Conservation (phyloP, 2,888 invertebrate species). For the Caenorhabditis parvicauda region DNA sequence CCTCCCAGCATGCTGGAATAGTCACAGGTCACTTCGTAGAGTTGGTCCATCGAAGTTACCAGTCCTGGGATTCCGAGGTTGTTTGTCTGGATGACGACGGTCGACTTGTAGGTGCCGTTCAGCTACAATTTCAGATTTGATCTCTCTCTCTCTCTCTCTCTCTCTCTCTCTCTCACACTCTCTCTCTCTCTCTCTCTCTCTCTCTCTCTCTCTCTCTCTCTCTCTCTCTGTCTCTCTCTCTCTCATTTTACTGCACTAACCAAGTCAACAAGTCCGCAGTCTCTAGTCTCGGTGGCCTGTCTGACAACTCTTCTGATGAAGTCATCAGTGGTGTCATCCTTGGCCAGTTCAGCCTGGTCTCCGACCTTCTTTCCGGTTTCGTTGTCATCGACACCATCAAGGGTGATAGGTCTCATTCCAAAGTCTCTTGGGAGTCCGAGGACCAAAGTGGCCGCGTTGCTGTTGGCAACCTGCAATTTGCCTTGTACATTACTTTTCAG, state of each 20-base stretch:
- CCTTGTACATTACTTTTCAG: too few relatives aligned
- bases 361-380: constrained; percentile 32
- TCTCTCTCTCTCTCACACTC: not conserved
- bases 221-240: not conserved
- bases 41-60: constrained; percentile 62
- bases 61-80: constrained; percentile 62
- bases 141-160: too few relatives aligned
- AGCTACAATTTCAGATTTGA: constrained; percentile 14
- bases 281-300: constrained; percentile 49
- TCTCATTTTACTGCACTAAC: constrained; percentile 10
- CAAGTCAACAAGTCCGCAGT: constrained; percentile 60
- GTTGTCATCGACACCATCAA: constrained; percentile 41
- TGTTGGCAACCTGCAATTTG: constrained; percentile 36
- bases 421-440: constrained; percentile 60
- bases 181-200: not conserved
- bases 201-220: constrained; percentile 1
- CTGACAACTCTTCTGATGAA: constrained; percentile 45
- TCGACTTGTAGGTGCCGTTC: constrained; percentile 61
- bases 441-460: constrained; percentile 53
- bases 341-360: constrained; percentile 10
- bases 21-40: constrained; percentile 56
- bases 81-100: constrained; percentile 62
- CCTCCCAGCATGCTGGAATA: constrained; percentile 61
- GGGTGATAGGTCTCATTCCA: constrained; percentile 59
- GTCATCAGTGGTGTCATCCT: constrained; percentile 25